Evolutionary conservation across 1,140 invertebrate species (phyloP).

Genomic region (Whitmania pigra): DNA sequence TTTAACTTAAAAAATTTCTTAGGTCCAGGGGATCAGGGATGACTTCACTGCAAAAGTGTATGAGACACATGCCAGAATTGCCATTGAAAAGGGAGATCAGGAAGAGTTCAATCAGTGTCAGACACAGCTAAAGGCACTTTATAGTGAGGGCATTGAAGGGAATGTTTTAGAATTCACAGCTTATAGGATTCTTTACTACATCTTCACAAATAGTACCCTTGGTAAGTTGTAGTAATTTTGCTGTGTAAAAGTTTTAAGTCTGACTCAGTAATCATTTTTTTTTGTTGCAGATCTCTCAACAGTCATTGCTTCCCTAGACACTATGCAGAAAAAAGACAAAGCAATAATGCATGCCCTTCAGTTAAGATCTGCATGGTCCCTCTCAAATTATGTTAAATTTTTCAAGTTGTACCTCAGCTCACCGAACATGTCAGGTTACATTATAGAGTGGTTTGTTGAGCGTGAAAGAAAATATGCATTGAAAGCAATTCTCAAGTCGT

Average conservation of each 20-base stretch:
- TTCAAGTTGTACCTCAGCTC: slow-evolving; percentile 74
- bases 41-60: slow-evolving; percentile 89
- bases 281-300: neutral
- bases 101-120: slow-evolving; percentile 99
- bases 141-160: slow-evolving; percentile 31
- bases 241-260: neutral
- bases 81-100: slow-evolving; percentile 89
- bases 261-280: slow-evolving; percentile 5
- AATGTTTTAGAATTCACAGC: slow-evolving; percentile 69
- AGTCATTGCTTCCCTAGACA: slow-evolving; percentile 54
- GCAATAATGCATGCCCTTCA: slow-evolving; percentile 73
- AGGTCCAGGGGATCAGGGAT: slow-evolving; percentile 88
- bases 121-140: slow-evolving; percentile 86
- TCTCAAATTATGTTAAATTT: slow-evolving; percentile 78
- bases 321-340: slow-evolving; percentile 72
- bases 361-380: slow-evolving; percentile 75
- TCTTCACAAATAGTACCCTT: slow-evolving; percentile 72
- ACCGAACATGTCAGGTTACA: slow-evolving; percentile 85
- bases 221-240: slow-evolving; percentile 13
- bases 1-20: slow-evolving; percentile 24
- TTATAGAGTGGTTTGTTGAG: slow-evolving; percentile 93
- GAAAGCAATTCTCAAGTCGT: slow-evolving; percentile 87
- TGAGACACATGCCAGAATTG: slow-evolving; percentile 92
- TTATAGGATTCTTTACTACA: slow-evolving; percentile 88
- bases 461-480: slow-evolving; percentile 77